Conservation (phyloP, 2,113 vertebrate species). For the Chaenocephalus aceratus region DNA sequence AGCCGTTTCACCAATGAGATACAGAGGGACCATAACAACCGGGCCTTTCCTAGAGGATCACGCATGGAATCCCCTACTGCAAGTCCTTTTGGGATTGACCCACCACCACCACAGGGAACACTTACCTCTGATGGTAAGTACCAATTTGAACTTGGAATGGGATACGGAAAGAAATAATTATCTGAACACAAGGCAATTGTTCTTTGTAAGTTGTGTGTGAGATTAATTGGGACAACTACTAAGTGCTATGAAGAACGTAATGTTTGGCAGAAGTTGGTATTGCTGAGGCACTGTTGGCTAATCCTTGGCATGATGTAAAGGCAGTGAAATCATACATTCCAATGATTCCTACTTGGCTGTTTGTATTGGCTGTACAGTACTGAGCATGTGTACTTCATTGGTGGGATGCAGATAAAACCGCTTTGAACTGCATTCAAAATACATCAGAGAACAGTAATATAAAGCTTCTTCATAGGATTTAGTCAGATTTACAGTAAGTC, state of each 20-base stretch:
- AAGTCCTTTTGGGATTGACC: constrained; percentile 80
- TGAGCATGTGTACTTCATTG: constrained; percentile 67
- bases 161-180: background rate
- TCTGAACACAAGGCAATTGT: background rate
- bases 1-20: constrained; percentile 94
- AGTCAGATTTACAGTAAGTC: background rate
- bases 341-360: constrained; percentile 52
- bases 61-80: constrained; percentile 81
- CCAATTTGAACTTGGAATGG: background rate
- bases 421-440: constrained; percentile 32
- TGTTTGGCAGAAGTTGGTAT: constrained; percentile 39
- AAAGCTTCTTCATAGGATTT: constrained; percentile 8
- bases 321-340: constrained; percentile 76
- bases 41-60: constrained; percentile 87
- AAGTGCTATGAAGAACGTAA: constrained; percentile 20
- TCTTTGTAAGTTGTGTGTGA: background rate
- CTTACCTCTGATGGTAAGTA: constrained; percentile 91
- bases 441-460: constrained; percentile 11
- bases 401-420: constrained; percentile 12
- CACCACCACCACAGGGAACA: constrained; percentile 91
- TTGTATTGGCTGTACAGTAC: constrained; percentile 43
- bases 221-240: constrained; percentile 1
- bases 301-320: constrained; percentile 59
- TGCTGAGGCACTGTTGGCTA: constrained; percentile 50
- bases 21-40: constrained; percentile 88